Evolutionary conservation across 2,888 invertebrate genomes (phyloP), one percentile per base, ranked within the genome.

Genomic region (Biston betularia): DNA sequence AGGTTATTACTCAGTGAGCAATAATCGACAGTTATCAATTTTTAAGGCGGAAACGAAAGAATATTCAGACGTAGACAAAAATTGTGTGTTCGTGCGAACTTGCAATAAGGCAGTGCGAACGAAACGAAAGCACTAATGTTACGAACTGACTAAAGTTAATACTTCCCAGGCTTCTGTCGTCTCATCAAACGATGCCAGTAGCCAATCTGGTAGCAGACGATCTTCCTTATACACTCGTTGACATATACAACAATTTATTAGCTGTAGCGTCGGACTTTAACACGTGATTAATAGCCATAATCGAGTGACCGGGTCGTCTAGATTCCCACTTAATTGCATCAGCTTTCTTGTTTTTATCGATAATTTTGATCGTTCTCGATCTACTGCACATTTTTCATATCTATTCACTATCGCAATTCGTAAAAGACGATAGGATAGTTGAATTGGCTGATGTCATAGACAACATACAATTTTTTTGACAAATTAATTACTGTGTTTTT

Each of bases 271-370:
- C 35, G 81, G 78, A 68, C 71, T 79, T 44, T 56, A 75, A 79
- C 78, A 79, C 78, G 78, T 86, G 85, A 89, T 89, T 87, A 88
- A 88, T 84, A 81, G 82, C 81, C 80, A 82, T 82, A 85, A 82
- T 84, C 78, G 80, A 82, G 78, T 88, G 85, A 87, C 87, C 86
- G 79, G 84, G 82, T 86, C 87, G 79, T 88, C 85, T 88, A 85
- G 84, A 88, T 89, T 85, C 88, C 82, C 79, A 75, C 83, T 79
- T 87, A 88, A 89, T 88, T 87, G 86, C 87, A 87, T 84, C 86
- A 78, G 84, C 82, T 87, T 84, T 84, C 85, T 86, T 83, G 77
- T 75, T 75, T 72, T 79, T 83, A 84, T 84, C 81, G 72, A 72
- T 75, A 77, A 79, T 77, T 79, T 80, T 70, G 77, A 81, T 82